Base-by-base conservation (phyloP, 2,888 invertebrate genomes). In the Diaphora mendica region DNA sequence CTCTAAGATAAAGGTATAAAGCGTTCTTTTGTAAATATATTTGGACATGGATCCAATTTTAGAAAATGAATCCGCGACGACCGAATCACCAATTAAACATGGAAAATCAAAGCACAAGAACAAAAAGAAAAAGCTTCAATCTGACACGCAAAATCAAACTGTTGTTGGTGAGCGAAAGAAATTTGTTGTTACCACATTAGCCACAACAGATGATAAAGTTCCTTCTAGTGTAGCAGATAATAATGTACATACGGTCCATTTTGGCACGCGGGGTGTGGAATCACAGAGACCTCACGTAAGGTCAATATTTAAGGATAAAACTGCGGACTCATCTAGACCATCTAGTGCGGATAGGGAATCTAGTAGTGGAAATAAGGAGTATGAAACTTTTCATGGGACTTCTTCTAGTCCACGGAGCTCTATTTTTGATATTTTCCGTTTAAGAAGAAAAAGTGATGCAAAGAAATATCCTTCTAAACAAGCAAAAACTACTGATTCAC, bases 301-400 rank as follows among this genome's bases (percentile, higher is more conserved):
- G 84, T 92, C 94, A 76, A 92, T 95, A 85, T 95, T 95, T 85
- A 94, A 92, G 86, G 95, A 95, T 74, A 92, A 91, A 84, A 83
- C 90, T 73, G 84, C 87, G 73, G 94, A 94, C 66, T 84, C 91
- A 30, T 89, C 93, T 13, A 89, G 95, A 76, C 88, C 95, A 42
- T 93, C 95, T 30, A 95, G 95, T 85, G 88, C 92, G 67, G 95
- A 95, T 73, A 91, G 95, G 80, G 95, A 95, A 78, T 82, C 91
- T 59, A 85, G 85, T 68, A 85, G 86, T 73, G 88, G 88, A 71
- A 64, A 64, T 70, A 95, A 95, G 83, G 95, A 93, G 85, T 95
- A 95, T 88, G 95, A 95, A 91, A 95, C 95, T 35, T 95, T 95
- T 87, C 95, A 95, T 80, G 95, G 95, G 77, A 95, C 95, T 15